Conservation (phyloP, 2,113 vertebrate genomes). For the Rhinolophus ferrumequinum region DNA sequence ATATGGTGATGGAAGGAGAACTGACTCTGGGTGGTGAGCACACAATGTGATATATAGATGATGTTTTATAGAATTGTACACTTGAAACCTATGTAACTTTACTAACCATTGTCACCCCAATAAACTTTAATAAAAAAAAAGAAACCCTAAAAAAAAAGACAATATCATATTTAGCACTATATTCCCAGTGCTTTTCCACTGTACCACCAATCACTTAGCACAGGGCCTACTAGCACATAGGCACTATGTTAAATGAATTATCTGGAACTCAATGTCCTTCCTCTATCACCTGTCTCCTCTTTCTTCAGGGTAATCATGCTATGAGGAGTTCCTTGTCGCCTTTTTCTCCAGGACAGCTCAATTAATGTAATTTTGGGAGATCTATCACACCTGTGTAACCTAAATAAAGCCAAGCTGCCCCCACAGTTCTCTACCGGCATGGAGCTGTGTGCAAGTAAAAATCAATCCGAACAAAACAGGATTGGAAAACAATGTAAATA, state of each 20-base stretch:
- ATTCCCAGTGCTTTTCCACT: not conserved
- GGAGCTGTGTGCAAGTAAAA: conserved; percentile 11
- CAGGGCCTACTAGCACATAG: not conserved
- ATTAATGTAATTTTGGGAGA: not conserved
- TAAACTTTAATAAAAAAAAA: no score
- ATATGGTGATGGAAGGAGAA: no score
- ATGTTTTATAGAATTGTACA: no score
- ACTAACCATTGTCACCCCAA: no score
- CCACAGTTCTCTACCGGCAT: not conserved
- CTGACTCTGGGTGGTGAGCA: no score
- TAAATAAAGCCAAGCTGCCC: conserved; percentile 14
- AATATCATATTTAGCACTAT: not conserved
- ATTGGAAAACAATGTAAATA: conserved; percentile 44
- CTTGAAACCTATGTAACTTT: no score
- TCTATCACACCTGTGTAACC: conserved; percentile 19
- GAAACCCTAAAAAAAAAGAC: not conserved
- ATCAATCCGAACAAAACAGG: conserved; percentile 42
- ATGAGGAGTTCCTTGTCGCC: not conserved
- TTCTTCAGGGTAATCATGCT: not conserved
- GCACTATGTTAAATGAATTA: not conserved
- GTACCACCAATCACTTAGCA: not conserved
- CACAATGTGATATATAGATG: no score
- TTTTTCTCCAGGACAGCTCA: conserved; percentile 29
- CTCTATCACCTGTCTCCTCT: not conserved
- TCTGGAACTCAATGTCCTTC: not conserved